A percentile compares a stretch with the other conserved stretches of the same genome.
These are phyloP conservation scores for Anoplius nigerrimus DNA, from an alignment of 2,888 invertebrate genomes.

Conservation along the genomic window DNA sequence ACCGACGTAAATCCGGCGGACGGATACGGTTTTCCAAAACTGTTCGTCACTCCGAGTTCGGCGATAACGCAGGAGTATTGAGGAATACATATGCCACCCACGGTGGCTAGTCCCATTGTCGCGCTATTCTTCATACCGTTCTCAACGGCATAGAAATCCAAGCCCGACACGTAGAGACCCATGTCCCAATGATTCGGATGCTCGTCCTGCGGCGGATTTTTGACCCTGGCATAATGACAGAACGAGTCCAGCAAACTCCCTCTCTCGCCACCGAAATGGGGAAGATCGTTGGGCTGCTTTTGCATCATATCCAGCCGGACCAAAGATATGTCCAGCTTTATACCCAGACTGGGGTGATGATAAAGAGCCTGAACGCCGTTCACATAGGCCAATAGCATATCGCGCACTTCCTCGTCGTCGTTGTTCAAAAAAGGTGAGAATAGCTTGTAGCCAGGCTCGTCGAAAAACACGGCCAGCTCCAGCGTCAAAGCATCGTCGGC, in stretches of 20 bases:
- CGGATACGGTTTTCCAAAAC: slow-evolving; percentile 86
- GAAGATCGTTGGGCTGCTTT: slow-evolving; percentile 80
- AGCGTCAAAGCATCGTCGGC: slow-evolving; percentile 76
- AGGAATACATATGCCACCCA: slow-evolving; percentile 85
- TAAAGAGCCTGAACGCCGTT: slow-evolving; percentile 89
- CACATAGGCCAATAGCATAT: slow-evolving; percentile 87
- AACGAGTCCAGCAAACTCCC: slow-evolving; percentile 83
- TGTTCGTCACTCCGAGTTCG: slow-evolving; percentile 85
- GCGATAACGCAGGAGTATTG: slow-evolving; percentile 86
- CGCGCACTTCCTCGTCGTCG: slow-evolving; percentile 81
- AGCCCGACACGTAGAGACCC: slow-evolving; percentile 85
- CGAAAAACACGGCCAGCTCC: slow-evolving; percentile 85
- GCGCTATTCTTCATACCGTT: slow-evolving; percentile 82
- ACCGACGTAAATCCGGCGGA: slow-evolving; percentile 90
- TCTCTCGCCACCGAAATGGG: slow-evolving; percentile 82
- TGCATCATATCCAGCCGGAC: slow-evolving; percentile 84
- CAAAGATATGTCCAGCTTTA: slow-evolving; percentile 81
- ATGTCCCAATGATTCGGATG: slow-evolving; percentile 88
- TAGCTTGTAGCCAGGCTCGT: slow-evolving; percentile 83
- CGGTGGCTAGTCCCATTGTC: slow-evolving; percentile 89
- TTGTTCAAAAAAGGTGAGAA: slow-evolving; percentile 83
- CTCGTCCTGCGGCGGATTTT: slow-evolving; percentile 82
- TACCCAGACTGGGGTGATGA: slow-evolving; percentile 84
- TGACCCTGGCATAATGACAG: slow-evolving; percentile 82
- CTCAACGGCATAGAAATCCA: slow-evolving; percentile 85